phyloP scores from a whole-genome alignment of 2,797 vertebrate genomes.

The Chloroceryle amazona region DNA sequence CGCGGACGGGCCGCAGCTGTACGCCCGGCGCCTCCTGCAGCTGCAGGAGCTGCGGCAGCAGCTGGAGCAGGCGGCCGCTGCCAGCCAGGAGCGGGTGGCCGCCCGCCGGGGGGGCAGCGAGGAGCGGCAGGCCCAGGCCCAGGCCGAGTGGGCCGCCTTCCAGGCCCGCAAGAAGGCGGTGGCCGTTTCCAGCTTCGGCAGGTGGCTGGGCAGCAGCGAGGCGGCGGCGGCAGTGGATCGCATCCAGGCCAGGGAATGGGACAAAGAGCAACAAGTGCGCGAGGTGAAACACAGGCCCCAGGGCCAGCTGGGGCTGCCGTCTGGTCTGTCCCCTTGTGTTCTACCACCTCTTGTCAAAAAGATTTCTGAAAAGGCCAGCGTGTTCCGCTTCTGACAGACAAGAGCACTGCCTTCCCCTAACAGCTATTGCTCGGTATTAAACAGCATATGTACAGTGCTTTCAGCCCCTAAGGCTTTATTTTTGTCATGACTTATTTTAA shows the following conservation, averaged over 20 bases:
- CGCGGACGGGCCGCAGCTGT: constrained; percentile 17
- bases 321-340: rapidly evolving
- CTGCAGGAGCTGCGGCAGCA: constrained; percentile 74
- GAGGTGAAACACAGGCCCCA: neutral
- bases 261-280: constrained; percentile 73
- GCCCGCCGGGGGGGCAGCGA: constrained; percentile 53
- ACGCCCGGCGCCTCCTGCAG: constrained; percentile 30
- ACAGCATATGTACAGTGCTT: rapidly evolving
- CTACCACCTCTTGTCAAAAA: rapidly evolving
- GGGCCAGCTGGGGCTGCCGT: rapidly evolving
- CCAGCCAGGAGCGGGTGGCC: constrained; percentile 59
- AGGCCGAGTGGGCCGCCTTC: constrained; percentile 78
- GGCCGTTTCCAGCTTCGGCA: constrained; percentile 64
- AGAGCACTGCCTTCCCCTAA: rapidly evolving
- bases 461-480: no score
- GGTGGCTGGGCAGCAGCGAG: constrained; percentile 35
- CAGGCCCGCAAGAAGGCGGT: constrained; percentile 77
- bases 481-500: rapidly evolving
- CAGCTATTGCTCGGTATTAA: rapidly evolving
- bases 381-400: rapidly evolving
- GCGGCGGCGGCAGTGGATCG: constrained; percentile 65
- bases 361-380: rapidly evolving
- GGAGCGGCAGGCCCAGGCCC: constrained; percentile 71
- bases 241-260: constrained; percentile 70
- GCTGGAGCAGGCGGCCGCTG: constrained; percentile 14